Percentiles rank a stretch among this genome's conserved stretches.
These are phyloP conservation scores for Bellardia bayeri DNA, from an alignment of 2,888 invertebrate species.

Conservation along the genomic window DNA sequence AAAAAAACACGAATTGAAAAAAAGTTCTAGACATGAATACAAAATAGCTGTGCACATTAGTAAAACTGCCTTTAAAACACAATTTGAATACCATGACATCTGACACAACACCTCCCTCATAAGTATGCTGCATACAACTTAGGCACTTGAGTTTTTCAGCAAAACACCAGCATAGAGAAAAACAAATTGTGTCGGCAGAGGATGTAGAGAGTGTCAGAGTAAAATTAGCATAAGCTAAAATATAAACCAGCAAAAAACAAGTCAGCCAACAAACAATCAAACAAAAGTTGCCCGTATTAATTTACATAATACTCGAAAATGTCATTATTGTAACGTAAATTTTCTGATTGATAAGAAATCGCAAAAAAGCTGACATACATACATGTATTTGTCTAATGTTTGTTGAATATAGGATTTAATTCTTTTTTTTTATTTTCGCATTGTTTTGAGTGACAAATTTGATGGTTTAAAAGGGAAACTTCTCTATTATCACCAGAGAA, in stretches of 20 bases:
- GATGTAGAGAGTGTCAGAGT: not conserved
- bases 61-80: conserved; percentile 27
- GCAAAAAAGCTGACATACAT: not conserved
- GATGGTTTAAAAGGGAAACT: not conserved
- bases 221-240: conserved; percentile 56
- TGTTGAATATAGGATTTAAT: conserved; percentile 45
- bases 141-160: conserved; percentile 53
- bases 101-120: conserved; percentile 22
- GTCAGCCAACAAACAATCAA: not conserved
- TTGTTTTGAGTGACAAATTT: not conserved
- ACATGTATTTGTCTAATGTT: conserved; percentile 1
- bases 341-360: conserved; percentile 33
- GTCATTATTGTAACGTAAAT: conserved; percentile 18
- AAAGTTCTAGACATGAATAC: conserved; percentile 48
- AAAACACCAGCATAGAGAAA: not conserved
- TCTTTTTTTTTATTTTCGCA: not conserved
- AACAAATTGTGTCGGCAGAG: not conserved
- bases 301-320: conserved; percentile 40
- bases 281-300: conserved; percentile 12
- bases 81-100: conserved; percentile 46
- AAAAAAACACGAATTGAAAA: conserved; percentile 22
- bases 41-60: conserved; percentile 55
- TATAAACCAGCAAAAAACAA: conserved; percentile 1
- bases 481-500: no score
- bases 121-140: conserved; percentile 57